Conservation (phyloP, 92 coral and sea anemone genomes). For the Zoanthus sociatus region DNA sequence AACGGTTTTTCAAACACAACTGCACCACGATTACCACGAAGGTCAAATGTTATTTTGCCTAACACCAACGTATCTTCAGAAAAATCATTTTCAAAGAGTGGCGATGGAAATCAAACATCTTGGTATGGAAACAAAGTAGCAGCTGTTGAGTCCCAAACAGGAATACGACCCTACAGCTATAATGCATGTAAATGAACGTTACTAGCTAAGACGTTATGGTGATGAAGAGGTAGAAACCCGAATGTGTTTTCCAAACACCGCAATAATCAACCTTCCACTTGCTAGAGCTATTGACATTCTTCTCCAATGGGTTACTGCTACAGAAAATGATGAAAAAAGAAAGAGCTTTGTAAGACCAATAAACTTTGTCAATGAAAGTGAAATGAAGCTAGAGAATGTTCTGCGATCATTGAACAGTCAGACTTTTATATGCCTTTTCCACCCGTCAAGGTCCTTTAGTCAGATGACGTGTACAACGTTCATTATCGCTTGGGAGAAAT, state of each 20-base stretch:
- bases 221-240: background rate
- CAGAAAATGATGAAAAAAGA: background rate
- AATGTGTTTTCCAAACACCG: background rate
- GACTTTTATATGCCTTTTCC: background rate
- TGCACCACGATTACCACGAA: conserved; percentile 17
- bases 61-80: conserved; percentile 9
- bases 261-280: background rate
- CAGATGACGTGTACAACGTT: conserved; percentile 19
- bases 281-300: background rate
- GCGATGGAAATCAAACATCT: background rate
- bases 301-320: background rate
- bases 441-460: background rate
- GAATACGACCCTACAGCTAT: background rate
- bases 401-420: background rate
- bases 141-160: conserved; percentile 2
- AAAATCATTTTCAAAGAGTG: background rate
- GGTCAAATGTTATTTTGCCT: background rate
- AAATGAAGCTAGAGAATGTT: background rate
- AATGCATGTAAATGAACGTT: conserved; percentile 19
- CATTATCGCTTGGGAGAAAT: background rate
- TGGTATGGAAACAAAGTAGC: conserved; percentile 16
- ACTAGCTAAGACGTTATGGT: conserved; percentile 2
- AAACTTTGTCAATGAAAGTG: background rate
- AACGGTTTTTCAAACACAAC: conserved; percentile 10
- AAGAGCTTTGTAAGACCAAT: background rate